phyloP scores from a whole-genome alignment of 2,888 invertebrate genomes.

The Actias luna region DNA sequence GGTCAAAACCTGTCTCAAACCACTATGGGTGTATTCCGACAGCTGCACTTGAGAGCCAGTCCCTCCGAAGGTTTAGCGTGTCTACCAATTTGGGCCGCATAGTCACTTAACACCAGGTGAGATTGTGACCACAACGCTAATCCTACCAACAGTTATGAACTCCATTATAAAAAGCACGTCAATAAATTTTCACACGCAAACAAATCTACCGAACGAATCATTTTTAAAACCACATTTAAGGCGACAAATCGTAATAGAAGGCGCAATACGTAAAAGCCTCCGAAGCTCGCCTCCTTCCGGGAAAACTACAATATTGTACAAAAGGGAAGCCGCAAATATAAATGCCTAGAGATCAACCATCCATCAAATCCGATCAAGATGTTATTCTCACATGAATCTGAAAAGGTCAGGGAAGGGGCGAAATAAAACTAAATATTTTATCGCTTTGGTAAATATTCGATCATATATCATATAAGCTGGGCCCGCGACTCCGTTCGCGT shows the following conservation, averaged over 20 bases:
- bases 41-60: too few species aligned
- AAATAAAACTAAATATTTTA: conserved; percentile 9
- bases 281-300: background rate
- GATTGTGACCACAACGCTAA: too few species aligned
- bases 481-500: too few species aligned
- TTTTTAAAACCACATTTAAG: background rate
- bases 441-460: conserved; percentile 4
- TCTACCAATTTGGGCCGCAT: too few species aligned
- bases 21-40: too few species aligned
- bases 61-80: too few species aligned
- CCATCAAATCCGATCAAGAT: conserved; percentile 11
- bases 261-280: background rate
- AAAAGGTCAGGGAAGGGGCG: background rate
- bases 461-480: background rate
- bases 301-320: conserved; percentile 8
- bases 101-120: too few species aligned
- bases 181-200: background rate
- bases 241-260: background rate
- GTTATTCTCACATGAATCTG: conserved; percentile 9
- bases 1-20: too few species aligned
- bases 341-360: conserved; percentile 10
- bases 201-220: background rate
- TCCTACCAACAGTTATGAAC: too few species aligned
- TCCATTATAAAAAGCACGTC: too few species aligned
- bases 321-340: conserved; percentile 3